Evolutionary conservation across 2,888 invertebrate genomes (phyloP).

Genomic region (Miltochrista miniata): DNA sequence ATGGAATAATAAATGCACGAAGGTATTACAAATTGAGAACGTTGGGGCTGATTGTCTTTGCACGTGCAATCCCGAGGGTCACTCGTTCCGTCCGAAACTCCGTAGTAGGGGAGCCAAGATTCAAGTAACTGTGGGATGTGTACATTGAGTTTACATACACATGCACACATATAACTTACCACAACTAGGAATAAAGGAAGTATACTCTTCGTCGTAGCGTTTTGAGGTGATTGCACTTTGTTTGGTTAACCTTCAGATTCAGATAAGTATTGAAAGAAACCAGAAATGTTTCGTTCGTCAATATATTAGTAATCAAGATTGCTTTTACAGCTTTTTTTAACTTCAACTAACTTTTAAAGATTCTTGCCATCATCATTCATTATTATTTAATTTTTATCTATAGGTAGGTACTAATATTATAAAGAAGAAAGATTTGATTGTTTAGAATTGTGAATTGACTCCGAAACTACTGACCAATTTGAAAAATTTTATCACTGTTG

Average conservation of each 20-base stretch:
- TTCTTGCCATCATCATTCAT: no score
- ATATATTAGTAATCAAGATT: not conserved
- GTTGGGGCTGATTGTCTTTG: conserved; percentile 45
- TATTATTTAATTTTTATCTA: no score
- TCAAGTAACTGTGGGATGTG: conserved; percentile 25
- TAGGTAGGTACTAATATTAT: no score
- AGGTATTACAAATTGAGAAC: conserved; percentile 37
- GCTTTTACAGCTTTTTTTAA: no score
- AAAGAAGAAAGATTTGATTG: no score
- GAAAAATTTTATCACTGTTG: no score
- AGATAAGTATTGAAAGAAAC: not conserved
- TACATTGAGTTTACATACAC: conserved; percentile 12
- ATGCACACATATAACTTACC: conserved; percentile 24
- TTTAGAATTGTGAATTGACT: no score
- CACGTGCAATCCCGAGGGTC: conserved; percentile 55
- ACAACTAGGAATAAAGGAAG: conserved; percentile 21
- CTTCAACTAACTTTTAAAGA: no score
- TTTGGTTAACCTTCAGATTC: not conserved
- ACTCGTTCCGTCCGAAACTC: conserved; percentile 28
- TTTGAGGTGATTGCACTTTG: not conserved
- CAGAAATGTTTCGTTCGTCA: no score
- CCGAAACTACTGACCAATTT: no score
- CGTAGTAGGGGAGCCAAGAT: conserved; percentile 23
- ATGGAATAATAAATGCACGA: conserved; percentile 34
- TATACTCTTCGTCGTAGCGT: conserved; percentile 21